These are phyloP conservation scores for Eulithis testata DNA, from an alignment of 2,888 invertebrate species.

Conservation along the genomic window DNA sequence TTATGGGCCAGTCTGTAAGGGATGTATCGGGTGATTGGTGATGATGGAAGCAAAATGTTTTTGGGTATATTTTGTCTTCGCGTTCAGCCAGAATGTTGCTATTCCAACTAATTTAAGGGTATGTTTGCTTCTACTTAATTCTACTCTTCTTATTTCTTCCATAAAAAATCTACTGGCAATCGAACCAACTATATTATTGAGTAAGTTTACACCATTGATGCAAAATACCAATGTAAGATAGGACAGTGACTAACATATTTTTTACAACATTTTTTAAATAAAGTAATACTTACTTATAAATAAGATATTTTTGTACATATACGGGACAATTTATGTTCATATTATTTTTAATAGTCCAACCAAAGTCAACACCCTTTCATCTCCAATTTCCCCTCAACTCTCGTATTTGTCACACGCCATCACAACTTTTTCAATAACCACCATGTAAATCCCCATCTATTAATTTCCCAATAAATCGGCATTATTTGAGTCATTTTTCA, in stretches of 20 bases:
- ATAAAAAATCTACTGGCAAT: no score
- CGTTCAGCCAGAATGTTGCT: background rate
- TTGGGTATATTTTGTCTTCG: conserved; percentile 19
- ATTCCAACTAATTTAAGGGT: background rate
- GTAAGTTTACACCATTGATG: no score
- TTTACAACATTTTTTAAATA: no score
- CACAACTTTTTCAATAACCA: conserved; percentile 51
- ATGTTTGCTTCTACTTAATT: background rate
- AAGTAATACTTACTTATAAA: no score
- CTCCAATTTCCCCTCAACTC: conserved; percentile 4
- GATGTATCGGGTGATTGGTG: conserved; percentile 48
- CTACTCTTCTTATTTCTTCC: no score
- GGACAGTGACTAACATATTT: no score
- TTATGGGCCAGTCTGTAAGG: conserved; percentile 40
- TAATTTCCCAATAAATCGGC: conserved; percentile 60
- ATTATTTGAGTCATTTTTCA: conserved; percentile 60
- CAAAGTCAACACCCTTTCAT: background rate
- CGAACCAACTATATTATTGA: no score
- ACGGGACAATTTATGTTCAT: background rate
- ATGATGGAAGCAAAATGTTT: conserved; percentile 34
- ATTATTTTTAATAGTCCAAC: background rate
- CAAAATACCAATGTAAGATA: no score
- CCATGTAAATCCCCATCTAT: conserved; percentile 51
- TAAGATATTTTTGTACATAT: no score
- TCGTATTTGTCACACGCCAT: conserved; percentile 35